Evolutionary conservation across 2,113 vertebrate species (phyloP), one percentile per base, ranked within the genome.

Genomic region (Psittacara wagleri): DNA sequence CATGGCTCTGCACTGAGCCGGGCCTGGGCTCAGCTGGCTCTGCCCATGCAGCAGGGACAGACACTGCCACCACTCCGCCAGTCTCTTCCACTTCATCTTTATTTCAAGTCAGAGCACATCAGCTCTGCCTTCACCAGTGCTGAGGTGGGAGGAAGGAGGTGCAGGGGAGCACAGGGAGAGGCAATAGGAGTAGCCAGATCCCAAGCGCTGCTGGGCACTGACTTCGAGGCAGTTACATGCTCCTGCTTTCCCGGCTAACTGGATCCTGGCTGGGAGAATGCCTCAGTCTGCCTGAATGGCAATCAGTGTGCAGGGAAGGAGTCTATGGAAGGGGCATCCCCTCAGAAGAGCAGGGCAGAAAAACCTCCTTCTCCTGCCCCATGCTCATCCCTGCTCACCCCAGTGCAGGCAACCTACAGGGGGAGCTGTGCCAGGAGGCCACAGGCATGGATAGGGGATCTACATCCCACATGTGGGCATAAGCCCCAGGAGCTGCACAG

Each of bases 31-130:
- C 33, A 20, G 68, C 88, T 94, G n/a, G 79, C 83, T 27, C 86
- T 44, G 6, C 95, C 97, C 96, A 73, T 70, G 27, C 86, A 74
- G 87, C 37, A 3, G 93, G 67, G 37, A 92, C 94, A 86, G 85
- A 91, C 70, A 13, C 49, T 74, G 96, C 95, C 95, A 95, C 94
- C 87, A 85, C 82, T 62, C 90, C 70, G 77, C 17, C 31, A 11
- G 67, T 31, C 94, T 96, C 91, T 77, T 94, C 90, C 72, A 85
- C 84, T 93, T 81, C 43, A 12, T 28, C 91, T 98, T 98, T 98
- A 98, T 98, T 98, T 94, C 97, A 54, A 96, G 94, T 94, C 97
- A 88, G 91, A 96, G 87, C 96, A 87, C 78, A 68, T 90, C 66
- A 9, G 93, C 96, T 93, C 95, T 90, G 77, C 95, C 88, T 61